Base-by-base conservation (phyloP, 2,888 invertebrate species). In the Nymphalis urticae region DNA sequence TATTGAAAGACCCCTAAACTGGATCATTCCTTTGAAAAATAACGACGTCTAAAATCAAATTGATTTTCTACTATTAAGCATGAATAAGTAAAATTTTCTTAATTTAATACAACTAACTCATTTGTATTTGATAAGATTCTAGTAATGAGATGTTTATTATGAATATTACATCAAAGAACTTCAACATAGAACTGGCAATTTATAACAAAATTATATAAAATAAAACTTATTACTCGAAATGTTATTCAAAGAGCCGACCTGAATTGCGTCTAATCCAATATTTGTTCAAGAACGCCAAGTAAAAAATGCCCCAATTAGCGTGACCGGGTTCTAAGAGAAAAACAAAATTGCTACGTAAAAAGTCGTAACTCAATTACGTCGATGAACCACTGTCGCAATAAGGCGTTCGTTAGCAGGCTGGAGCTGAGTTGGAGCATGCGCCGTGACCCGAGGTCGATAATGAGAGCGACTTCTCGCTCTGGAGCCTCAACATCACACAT, bases 361-460 rank as follows among this genome's bases (percentile, higher is more conserved):
- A 91, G 89, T 92, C 90, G 91, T 92, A 92, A 92, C 92, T 92
- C 92, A 92, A 92, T 92, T 92, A 92, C 88, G 81, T 79, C 84
- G 88, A 90, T 90, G 92, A 90, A 90, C 89, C 90, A 85, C 88
- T 89, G 90, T 90, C 90, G 90, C 90, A 88, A 88, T 91, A 90
- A 90, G 90, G 88, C 89, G 85, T 90, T 92, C 90, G 91, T 90
- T 91, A 91, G 87, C 83, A 80, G 83, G 82, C 83, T 82, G 48
- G 71, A 68, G 73, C 65, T 76, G 79, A 84, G 81, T 87, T 82
- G 86, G 92, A 89, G 93, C 93, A 93, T 93, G 93, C 93, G 93
- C 93, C 84, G 84, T 90, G 93, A 93, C 93, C 93, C 82, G 84
- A 91, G 93, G 93, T 93, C 93, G 93, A 93, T 93, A 93, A 93